Percentiles rank a stretch among this genome's conserved stretches.
phyloP scores from a whole-genome alignment of 2,888 invertebrate genomes.

The Gryllus longicercus region DNA sequence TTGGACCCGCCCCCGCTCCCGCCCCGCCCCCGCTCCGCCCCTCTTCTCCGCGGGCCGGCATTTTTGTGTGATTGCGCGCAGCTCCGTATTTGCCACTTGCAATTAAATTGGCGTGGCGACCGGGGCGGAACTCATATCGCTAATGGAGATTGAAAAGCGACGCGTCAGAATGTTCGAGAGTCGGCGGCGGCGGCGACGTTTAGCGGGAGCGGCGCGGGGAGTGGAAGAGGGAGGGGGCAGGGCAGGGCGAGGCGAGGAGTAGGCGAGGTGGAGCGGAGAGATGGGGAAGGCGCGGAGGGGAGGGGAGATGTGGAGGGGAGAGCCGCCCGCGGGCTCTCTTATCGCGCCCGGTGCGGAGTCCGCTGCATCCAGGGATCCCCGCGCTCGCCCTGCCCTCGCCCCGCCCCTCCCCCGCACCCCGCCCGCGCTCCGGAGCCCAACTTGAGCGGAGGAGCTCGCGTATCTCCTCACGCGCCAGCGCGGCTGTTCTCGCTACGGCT shows the following conservation, averaged over 20 bases:
- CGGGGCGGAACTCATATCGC: conserved; percentile 33
- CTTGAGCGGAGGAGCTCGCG: no score
- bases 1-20: neutral
- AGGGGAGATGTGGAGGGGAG: no score
- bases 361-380: no score
- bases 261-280: no score
- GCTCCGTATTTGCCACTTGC: conserved; percentile 28
- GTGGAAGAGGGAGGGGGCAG: neutral
- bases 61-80: neutral
- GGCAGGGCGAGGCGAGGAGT: no score
- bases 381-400: no score
- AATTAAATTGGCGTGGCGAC: conserved; percentile 31
- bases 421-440: no score
- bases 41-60: neutral
- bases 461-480: no score
- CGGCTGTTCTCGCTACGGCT: no score
- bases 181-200: conserved; percentile 3
- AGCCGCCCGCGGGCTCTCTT: no score
- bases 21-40: neutral
- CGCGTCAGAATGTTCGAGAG: neutral
- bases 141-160: conserved; percentile 35
- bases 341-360: no score
- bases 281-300: neutral
- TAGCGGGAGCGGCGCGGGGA: neutral
- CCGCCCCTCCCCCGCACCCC: no score